Conservation (phyloP, 2,888 invertebrate species). For the Dicycla oo region DNA sequence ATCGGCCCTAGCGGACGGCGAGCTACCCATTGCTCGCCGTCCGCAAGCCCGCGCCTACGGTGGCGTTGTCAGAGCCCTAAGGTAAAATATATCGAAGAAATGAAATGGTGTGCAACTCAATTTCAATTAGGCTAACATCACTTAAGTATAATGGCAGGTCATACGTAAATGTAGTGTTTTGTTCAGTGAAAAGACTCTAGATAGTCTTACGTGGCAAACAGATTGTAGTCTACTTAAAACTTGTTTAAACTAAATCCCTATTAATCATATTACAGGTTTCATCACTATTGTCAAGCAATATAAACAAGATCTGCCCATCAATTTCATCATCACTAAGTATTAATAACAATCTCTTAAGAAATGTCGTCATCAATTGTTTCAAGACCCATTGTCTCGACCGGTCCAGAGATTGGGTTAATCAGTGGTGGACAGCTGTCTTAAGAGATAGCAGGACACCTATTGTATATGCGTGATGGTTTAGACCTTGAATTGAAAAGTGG, state of each 20-base stretch:
- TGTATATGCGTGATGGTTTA: constrained; percentile 66
- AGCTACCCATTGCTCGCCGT: too few species aligned
- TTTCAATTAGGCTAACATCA: background rate
- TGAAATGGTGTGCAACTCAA: background rate
- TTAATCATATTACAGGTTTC: background rate
- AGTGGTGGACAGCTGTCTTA: constrained; percentile 43
- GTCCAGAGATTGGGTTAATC: constrained; percentile 34
- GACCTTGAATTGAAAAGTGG: constrained; percentile 65
- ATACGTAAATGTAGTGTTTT: background rate
- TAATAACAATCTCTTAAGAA: constrained; percentile 46
- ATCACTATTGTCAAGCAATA: background rate
- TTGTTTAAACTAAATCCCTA: background rate
- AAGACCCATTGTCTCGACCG: constrained; percentile 58
- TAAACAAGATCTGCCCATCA: constrained; percentile 7
- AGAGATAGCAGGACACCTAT: constrained; percentile 33
- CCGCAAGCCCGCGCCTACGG: too few species aligned
- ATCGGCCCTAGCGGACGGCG: too few species aligned
- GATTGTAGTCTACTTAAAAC: too few species aligned
- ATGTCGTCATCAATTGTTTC: constrained; percentile 54
- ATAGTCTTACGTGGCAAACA: too few species aligned
- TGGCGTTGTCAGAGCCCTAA: background rate
- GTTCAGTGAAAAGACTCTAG: background rate
- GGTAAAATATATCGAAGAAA: background rate
- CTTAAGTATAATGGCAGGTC: too few species aligned
- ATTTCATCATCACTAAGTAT: constrained; percentile 32